phyloP scores from a whole-genome alignment of 2,888 invertebrate species.

The Caenorhabditis angaria region DNA sequence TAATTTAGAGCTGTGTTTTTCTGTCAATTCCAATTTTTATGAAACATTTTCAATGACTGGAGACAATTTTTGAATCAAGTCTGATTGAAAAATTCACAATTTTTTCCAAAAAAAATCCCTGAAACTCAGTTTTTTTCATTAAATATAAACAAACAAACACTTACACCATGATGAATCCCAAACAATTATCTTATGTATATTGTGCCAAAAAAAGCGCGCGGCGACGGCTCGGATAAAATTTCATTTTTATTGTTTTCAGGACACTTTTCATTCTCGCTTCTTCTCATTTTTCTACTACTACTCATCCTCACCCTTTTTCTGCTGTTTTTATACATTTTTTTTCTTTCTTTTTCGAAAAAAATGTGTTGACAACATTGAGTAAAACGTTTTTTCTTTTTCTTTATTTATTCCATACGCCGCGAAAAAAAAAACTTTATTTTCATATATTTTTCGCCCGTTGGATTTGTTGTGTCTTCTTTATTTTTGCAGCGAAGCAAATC shows the following conservation, averaged over 20 bases:
- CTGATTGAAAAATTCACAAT: too few species aligned
- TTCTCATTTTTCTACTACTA: too few species aligned
- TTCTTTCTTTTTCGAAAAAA: too few species aligned
- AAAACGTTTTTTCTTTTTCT: background rate
- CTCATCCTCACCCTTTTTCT: too few species aligned
- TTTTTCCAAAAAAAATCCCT: background rate
- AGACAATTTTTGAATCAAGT: too few species aligned
- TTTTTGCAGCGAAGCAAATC: background rate
- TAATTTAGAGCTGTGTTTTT: too few species aligned
- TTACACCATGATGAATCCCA: background rate
- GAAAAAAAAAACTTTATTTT: background rate
- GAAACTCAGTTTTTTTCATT: background rate
- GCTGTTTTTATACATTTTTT: too few species aligned
- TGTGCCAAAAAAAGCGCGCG: background rate
- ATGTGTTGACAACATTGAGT: background rate
- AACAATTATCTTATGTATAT: background rate
- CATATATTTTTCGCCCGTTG: conserved; percentile 1
- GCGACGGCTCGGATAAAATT: background rate
- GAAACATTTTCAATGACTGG: too few species aligned
- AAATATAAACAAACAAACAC: background rate
- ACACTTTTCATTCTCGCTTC: background rate
- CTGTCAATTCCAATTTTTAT: too few species aligned
- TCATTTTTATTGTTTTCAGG: conserved; percentile 2
- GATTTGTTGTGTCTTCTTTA: background rate
- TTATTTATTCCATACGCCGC: background rate